phyloP scores from a whole-genome alignment of 2,113 vertebrate genomes.

The Pituophis catenifer region DNA sequence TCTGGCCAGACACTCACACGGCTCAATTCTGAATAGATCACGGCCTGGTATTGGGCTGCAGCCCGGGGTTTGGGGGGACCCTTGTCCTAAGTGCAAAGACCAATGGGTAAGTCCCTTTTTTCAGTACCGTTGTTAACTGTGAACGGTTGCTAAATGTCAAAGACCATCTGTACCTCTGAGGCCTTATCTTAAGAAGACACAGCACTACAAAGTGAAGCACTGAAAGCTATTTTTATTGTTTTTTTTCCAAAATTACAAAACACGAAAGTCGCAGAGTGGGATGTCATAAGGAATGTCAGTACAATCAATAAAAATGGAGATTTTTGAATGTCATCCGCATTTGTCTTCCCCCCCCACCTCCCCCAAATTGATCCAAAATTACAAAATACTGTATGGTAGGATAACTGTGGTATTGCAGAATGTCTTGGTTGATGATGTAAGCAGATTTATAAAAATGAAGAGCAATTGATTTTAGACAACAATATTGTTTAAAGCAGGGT shows the following conservation, averaged over 20 bases:
- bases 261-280: neutral
- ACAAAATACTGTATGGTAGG: neutral
- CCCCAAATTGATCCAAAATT: neutral
- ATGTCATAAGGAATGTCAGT: neutral
- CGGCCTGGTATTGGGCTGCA: accelerated
- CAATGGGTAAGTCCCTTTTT: neutral
- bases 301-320: neutral
- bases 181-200: neutral
- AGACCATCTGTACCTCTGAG: neutral
- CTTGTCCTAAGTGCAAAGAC: neutral
- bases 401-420: neutral
- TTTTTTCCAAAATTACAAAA: neutral
- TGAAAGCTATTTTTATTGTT: neutral
- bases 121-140: too few relatives aligned
- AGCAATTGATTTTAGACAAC: neutral
- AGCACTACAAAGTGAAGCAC: neutral
- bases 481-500: neutral
- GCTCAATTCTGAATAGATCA: too few relatives aligned
- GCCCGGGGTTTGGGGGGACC: too few relatives aligned
- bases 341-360: accelerated
- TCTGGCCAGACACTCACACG: too few relatives aligned
- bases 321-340: neutral
- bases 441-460: neutral
- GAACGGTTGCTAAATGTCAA: neutral
- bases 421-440: neutral